phyloP scores from a whole-genome alignment of 2,797 vertebrate genomes.

The Monodelphis domestica region DNA sequence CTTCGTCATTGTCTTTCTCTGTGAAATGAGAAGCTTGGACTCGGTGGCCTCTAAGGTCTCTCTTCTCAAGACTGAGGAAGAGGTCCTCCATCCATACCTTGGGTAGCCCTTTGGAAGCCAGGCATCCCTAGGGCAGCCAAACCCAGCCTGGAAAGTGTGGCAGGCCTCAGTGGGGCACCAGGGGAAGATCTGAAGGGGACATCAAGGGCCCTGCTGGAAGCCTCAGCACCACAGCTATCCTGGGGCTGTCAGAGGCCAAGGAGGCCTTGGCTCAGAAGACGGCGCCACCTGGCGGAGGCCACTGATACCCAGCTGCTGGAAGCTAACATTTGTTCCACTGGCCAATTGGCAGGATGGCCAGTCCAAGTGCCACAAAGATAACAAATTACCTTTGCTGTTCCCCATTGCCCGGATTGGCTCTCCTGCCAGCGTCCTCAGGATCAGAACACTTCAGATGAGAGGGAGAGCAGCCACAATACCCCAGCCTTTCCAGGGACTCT shows the following conservation, averaged over 20 bases:
- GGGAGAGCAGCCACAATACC: neutral
- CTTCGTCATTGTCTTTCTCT: too few relatives aligned
- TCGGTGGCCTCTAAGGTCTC: too few relatives aligned
- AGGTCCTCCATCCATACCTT: too few relatives aligned
- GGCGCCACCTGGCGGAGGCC: neutral
- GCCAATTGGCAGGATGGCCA: neutral
- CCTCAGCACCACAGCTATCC: neutral
- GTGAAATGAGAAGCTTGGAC: too few relatives aligned
- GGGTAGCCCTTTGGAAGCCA: too few relatives aligned
- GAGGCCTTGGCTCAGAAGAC: neutral
- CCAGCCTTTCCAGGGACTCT: neutral
- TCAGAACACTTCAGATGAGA: constrained; percentile 18
- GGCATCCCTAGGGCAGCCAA: too few relatives aligned
- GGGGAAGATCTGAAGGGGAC: neutral
- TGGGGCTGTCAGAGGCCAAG: neutral
- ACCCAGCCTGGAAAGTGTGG: too few relatives aligned
- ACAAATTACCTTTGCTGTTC: neutral
- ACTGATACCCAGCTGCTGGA: neutral
- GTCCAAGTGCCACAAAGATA: constrained; percentile 5
- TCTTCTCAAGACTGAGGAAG: too few relatives aligned
- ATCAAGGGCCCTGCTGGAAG: neutral
- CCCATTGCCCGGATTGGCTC: constrained; percentile 3
- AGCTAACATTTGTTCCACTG: neutral
- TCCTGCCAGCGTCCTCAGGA: constrained; percentile 12
- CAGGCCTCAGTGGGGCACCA: too few relatives aligned